Evolutionary conservation across 2,888 invertebrate species (phyloP), one percentile per base, ranked within the genome.

Genomic region (Cataglyphis albicans): DNA sequence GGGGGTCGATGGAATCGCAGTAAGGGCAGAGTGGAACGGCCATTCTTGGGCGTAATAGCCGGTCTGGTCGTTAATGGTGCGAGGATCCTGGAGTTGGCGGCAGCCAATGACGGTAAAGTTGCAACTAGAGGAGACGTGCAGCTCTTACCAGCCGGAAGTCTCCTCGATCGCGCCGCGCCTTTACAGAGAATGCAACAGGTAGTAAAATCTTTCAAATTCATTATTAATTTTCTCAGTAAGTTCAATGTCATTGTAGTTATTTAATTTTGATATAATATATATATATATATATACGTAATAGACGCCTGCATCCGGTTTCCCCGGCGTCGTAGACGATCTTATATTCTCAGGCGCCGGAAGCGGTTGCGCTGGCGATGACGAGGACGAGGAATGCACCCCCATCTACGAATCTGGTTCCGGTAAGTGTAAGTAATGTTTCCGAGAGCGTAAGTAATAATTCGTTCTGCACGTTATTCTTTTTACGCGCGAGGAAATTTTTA

Each of bases 331-430:
- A 92, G 99, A 99, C 94, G 99, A 99, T 94, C 95, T 99, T 85
- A 98, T 99, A 76, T 98, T 98, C 95, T 98, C 98, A 10, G 98
- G 98, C 1, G 98, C 98, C 0, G 98, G 98, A 0, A 98, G 98
- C 3, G 98, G 98, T 0, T 98, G 98, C 92, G 96, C 98, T 64
- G 97, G 97, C 84, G 98, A 98, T 91, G 98, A 98, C 92, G 96
- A 96, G 91, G 98, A 99, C 94, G 98, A 98, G 91, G 98, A 98
- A 89, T 98, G 98, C 93, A 96, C 97, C 0, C 98, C 98, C 15
- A 95, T 97, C 48, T 97, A 97, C 52, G 98, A 98, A 90, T 96
- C 97, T 1, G 98, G 97, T 12, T 97, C 98, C 61, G 98, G 98
- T 87, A 93, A 93, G 93, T 91, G 86, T 91, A 90, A 90, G 89